These are phyloP conservation scores for Erynnis tages DNA, from an alignment of 2,888 invertebrate species.

Conservation along the genomic window DNA sequence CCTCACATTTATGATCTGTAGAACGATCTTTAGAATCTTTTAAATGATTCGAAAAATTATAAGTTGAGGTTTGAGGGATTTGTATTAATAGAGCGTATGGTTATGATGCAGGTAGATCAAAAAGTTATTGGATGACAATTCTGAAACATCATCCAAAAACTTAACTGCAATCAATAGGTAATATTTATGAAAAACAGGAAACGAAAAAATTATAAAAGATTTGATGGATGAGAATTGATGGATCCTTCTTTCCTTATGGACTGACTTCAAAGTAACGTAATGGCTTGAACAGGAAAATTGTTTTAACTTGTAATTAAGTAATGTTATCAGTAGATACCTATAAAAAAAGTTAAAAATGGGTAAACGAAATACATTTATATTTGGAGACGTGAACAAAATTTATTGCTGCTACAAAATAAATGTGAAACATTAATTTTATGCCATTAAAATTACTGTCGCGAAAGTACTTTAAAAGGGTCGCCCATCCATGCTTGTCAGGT, in stretches of 20 bases:
- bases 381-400: too few relatives aligned
- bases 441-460: background rate
- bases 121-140: too few relatives aligned
- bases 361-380: too few relatives aligned
- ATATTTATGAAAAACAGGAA: background rate
- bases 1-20: too few relatives aligned
- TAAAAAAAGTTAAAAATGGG: too few relatives aligned
- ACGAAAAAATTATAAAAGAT: background rate
- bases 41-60: too few relatives aligned
- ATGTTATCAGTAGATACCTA: background rate
- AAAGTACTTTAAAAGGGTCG: background rate
- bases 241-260: background rate
- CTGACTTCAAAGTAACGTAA: background rate
- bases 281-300: slow-evolving; percentile 1
- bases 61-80: too few relatives aligned
- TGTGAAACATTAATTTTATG: background rate
- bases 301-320: background rate
- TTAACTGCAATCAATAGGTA: background rate
- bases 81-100: too few relatives aligned
- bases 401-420: too few relatives aligned
- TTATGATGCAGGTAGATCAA: too few relatives aligned
- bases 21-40: too few relatives aligned
- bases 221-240: background rate
- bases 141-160: too few relatives aligned
- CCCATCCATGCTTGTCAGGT: background rate